Conservation (phyloP, 1,140 invertebrate genomes). For the Panulirus ornatus region DNA sequence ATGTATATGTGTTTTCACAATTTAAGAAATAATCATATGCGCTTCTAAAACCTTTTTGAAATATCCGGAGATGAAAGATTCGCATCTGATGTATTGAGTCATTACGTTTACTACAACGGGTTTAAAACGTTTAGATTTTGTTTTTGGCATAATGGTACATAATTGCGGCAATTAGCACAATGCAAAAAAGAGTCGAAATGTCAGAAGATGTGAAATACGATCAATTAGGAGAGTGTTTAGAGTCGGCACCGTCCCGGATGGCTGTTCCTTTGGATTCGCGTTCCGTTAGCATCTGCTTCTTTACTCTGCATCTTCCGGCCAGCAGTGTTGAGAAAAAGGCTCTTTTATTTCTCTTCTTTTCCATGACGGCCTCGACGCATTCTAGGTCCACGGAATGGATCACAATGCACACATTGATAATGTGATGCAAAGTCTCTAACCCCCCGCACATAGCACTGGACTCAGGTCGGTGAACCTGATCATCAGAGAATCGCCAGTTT, state of each 20-base stretch:
- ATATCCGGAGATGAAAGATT: too few species aligned
- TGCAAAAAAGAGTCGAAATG: neutral
- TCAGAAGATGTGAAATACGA: neutral
- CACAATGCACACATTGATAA: slow-evolving; percentile 17
- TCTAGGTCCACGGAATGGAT: slow-evolving; percentile 15
- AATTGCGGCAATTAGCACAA: neutral
- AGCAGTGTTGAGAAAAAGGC: too few species aligned
- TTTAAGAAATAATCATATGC: too few species aligned
- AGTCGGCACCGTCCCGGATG: too few species aligned
- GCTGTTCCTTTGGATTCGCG: too few species aligned
- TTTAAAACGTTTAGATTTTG: neutral
- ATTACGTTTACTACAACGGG: neutral
- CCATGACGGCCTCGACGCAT: neutral
- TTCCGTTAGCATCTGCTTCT: too few species aligned
- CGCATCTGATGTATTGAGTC: neutral
- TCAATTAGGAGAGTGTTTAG: neutral
- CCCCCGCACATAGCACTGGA: slow-evolving; percentile 36
- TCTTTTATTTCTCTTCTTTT: neutral
- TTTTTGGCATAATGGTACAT: neutral
- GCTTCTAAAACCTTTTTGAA: too few species aligned
- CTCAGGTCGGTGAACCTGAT: slow-evolving; percentile 31
- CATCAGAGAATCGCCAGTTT: neutral
- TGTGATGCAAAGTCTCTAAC: neutral
- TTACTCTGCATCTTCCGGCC: too few species aligned
- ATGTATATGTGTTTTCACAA: too few species aligned